Evolutionary conservation across 2,797 vertebrate species (phyloP), one percentile per base, ranked within the genome.

Genomic region (Macropus fuliginosus): DNA sequence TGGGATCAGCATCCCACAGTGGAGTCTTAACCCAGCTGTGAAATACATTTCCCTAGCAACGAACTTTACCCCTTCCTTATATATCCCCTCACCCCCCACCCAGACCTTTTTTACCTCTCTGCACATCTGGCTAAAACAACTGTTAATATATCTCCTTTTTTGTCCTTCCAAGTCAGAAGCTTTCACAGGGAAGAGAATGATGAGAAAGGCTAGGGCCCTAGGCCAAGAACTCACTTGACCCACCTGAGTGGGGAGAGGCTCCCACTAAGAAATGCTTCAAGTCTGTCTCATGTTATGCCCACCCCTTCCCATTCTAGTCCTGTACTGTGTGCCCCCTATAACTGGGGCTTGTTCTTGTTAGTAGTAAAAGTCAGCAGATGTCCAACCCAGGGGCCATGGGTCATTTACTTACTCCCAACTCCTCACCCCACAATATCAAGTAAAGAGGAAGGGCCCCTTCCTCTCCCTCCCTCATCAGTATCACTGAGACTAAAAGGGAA

Each of bases 101-200:
- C 14, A 52, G 40, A 21, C 92, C 31, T 66, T 29, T 56, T 16
- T 89, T 21, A 59, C 89, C 94, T 95, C 94, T 94, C 96, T 97
- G 96, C 96, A 97, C 96, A 96, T 97, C 97, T 97, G 97, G 95
- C 91, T 46, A n/a, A 90, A 87, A 54, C 89, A 74, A 24, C 52
- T 8, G 94, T 87, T 87, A 46, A 27, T 46, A 6, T 87, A 27
- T 50, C 18, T 87, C 3, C 40, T 87, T 87, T 24, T 87, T 46
- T 27, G 6, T 50, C 74, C 21, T 87, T 81, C 74, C 74, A 87
- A 46, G n/a, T 81, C 40, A 46, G 74, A 81, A 81, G 74, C 9
- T 81, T 74, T 81, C 21, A 14, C 3, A 87, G 40, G 9, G 21
- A 50, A 46, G 40, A 87, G 40, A 21, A 87, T 27, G 21, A 46